Evolutionary conservation across 2,888 invertebrate genomes (phyloP).

Genomic region (Drosophila testacea): DNA sequence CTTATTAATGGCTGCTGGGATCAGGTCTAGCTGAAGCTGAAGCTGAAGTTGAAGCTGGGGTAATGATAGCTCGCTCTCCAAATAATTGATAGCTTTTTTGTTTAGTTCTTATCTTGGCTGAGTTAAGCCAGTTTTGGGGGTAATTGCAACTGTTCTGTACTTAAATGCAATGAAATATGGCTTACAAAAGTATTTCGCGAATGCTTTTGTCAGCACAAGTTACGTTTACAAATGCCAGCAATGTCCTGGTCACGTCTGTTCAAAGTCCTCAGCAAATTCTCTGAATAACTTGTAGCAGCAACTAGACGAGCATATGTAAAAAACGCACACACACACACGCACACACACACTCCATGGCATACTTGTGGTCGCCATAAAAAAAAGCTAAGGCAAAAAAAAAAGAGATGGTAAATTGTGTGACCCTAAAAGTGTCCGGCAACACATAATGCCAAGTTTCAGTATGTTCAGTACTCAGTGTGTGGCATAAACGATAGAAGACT

Average conservation of each 20-base stretch:
- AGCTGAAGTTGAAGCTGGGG: background rate
- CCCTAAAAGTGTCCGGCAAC: constrained; percentile 78
- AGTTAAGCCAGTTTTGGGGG: constrained; percentile 5
- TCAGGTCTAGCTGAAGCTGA: background rate
- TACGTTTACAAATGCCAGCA: constrained; percentile 65
- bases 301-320: constrained; percentile 78
- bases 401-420: constrained; percentile 79
- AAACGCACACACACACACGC: constrained; percentile 27
- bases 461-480: constrained; percentile 31
- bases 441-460: constrained; percentile 66
- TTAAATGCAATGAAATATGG: constrained; percentile 77
- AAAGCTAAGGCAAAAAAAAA: constrained; percentile 23
- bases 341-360: constrained; percentile 35
- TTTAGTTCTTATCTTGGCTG: constrained; percentile 2
- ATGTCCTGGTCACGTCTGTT: constrained; percentile 45
- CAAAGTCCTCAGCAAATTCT: constrained; percentile 48
- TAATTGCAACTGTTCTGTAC: constrained; percentile 49
- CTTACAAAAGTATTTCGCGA: constrained; percentile 64
- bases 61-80: constrained; percentile 55
- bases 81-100: constrained; percentile 56
- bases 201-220: constrained; percentile 45
- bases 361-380: constrained; percentile 66
- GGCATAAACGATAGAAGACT: constrained; percentile 31
- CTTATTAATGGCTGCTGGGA: constrained; percentile 72
- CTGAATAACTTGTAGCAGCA: constrained; percentile 70